Evolutionary conservation across 1,140 invertebrate genomes (phyloP).

Genomic region (Lithobius niger): DNA sequence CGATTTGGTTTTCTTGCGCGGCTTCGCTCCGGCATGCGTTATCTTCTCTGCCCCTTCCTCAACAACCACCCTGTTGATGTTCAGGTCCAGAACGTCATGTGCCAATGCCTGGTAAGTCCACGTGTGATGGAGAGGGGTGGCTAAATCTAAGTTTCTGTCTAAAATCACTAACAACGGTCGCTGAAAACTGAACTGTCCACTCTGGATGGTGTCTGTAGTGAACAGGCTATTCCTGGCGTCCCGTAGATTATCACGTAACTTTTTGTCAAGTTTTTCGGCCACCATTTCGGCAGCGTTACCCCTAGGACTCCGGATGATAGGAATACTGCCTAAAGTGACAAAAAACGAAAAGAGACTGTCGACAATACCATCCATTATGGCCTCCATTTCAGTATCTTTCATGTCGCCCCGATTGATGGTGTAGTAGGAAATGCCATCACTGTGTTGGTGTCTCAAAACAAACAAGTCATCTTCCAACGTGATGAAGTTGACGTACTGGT

Average conservation of each 20-base stretch:
- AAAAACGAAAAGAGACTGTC: constrained; percentile 96
- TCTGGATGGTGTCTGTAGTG: constrained; percentile 60
- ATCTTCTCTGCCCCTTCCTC: constrained; percentile 47
- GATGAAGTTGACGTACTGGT: constrained; percentile 98
- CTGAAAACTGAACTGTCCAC: constrained; percentile 73
- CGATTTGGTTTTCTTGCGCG: constrained; percentile 53
- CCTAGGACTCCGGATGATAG: constrained; percentile 86
- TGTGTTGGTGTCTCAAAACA: constrained; percentile 79
- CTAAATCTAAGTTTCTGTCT: constrained; percentile 92
- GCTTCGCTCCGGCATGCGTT: constrained; percentile 22
- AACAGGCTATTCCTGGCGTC: constrained; percentile 95
- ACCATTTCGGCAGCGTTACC: constrained; percentile 98
- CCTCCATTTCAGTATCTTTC: constrained; percentile 90
- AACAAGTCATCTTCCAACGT: constrained; percentile 97
- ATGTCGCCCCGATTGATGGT: constrained; percentile 90
- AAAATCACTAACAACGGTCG: constrained; percentile 82
- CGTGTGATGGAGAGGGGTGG: constrained; percentile 94
- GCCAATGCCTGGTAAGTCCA: constrained; percentile 98
- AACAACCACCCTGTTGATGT: constrained; percentile 72
- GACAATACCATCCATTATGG: constrained; percentile 85
- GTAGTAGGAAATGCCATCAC: constrained; percentile 84
- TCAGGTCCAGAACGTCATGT: constrained; percentile 85
- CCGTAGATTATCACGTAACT: constrained; percentile 89
- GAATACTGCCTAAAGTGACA: constrained; percentile 81
- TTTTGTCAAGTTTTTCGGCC: constrained; percentile 91